Base-by-base conservation (phyloP, 92 coral and sea anemone species). In the Parazoanthus darwini region DNA sequence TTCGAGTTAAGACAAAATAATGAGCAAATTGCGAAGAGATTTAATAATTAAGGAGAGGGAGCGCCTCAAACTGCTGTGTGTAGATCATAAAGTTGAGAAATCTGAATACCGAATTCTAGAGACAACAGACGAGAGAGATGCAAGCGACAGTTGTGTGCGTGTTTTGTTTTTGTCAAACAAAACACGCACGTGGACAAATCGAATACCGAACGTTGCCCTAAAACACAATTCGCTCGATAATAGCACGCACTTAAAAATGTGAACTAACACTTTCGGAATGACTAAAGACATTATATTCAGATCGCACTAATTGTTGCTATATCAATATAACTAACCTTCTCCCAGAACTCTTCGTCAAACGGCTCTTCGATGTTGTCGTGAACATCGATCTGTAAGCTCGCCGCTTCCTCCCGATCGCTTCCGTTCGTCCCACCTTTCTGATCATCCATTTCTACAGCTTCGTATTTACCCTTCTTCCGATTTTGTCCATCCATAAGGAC, bases 301-400 rank as follows among this genome's bases (percentile, higher is more conserved):
- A 54, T 54, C 2, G 26, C 26, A 63, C 8, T 20, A 63, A 18
- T 25, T 36, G 44, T 35, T 3, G 0, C 3, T 74, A 74, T 33
- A 13, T 74, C 4, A 8, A 58, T 36, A 35, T 82, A 7, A 2
- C 51, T 48, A 48, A 96, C 98, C 98, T 95, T 90, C 88, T 85
- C 86, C 98, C 98, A 96, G 68, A 96, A 96, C 15, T 93, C 90
- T 65, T 95, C 98, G 74, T 96, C 94, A 77, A 95, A 93, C 20
- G 98, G 98, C 42, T 91, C 84, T 75, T 96, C 98, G 74, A 96
- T 58, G 50, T 76, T 91, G 44, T 94, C 89, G 63, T 84, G 87
- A 43, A 84, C 56, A 48, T 84, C 79, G 20, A 84, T 70, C 81
- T 92, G 87, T 89, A 50, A 85, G 63, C 87, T 82, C 80, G 78